Conservation (phyloP, 2,797 vertebrate genomes). For the Anableps anableps region DNA sequence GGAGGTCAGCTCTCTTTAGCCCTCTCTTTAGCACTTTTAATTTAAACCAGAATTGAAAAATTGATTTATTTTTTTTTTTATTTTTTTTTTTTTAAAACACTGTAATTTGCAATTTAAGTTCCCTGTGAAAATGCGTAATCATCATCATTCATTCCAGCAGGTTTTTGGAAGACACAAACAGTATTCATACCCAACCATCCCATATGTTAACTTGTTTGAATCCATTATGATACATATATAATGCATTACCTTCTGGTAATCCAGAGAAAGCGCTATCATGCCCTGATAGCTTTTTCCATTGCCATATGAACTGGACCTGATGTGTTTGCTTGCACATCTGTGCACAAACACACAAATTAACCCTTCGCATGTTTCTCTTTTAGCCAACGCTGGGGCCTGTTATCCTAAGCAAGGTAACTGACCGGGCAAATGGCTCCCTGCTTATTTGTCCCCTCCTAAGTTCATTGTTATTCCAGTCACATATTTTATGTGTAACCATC, state of each 20-base stretch:
- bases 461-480: constrained; percentile 54
- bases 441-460: constrained; percentile 38
- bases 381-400: constrained; percentile 84
- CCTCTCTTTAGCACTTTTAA: constrained; percentile 38
- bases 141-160: constrained; percentile 26
- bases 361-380: constrained; percentile 82
- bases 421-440: constrained; percentile 57
- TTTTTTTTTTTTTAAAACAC: neutral
- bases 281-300: constrained; percentile 63
- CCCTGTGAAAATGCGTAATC: constrained; percentile 30
- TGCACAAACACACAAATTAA: constrained; percentile 80
- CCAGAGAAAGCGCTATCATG: constrained; percentile 61
- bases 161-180: constrained; percentile 36
- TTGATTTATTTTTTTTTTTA: neutral
- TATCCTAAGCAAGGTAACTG: constrained; percentile 86
- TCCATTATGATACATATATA: constrained; percentile 65
- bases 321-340: constrained; percentile 67
- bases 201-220: constrained; percentile 53
- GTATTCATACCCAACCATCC: constrained; percentile 51
- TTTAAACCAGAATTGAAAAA: constrained; percentile 10
- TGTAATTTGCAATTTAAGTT: neutral
- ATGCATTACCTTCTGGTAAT: constrained; percentile 63
- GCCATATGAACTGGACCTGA: constrained; percentile 47
- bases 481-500: constrained; percentile 47
- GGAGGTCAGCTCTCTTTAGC: constrained; percentile 53